Evolutionary conservation across 2,797 vertebrate genomes (phyloP).

Genomic region (Lagocephalus sceleratus): DNA sequence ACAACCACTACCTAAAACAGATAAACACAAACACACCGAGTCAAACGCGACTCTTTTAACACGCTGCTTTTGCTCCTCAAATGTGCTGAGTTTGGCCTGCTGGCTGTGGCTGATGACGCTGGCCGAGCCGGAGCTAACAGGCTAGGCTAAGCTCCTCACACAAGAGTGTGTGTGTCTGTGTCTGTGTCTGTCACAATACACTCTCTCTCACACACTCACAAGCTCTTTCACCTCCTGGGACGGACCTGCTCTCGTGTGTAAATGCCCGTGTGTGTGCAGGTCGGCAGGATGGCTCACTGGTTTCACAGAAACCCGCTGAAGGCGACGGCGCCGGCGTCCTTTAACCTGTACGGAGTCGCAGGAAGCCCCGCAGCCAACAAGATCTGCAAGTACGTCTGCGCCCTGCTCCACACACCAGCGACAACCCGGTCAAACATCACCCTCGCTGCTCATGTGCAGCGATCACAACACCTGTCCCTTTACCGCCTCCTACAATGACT

Average conservation of each 20-base stretch:
- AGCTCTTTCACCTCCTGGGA: too few relatives aligned
- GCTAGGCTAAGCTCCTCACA: neutral
- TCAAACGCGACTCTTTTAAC: too few relatives aligned
- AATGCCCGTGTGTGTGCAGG: slow-evolving; percentile 35
- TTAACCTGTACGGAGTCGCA: slow-evolving; percentile 93
- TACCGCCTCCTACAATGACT: too few relatives aligned
- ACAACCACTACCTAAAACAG: too few relatives aligned
- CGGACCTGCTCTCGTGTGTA: too few relatives aligned
- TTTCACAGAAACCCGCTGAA: slow-evolving; percentile 98
- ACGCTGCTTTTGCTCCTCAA: too few relatives aligned
- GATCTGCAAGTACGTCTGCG: slow-evolving; percentile 90
- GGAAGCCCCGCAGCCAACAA: slow-evolving; percentile 87
- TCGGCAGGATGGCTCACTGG: slow-evolving; percentile 90
- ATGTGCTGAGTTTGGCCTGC: too few relatives aligned
- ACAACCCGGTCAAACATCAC: neutral
- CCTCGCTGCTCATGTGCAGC: neutral
- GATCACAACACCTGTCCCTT: neutral
- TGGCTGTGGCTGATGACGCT: slow-evolving; percentile 9
- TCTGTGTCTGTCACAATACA: too few relatives aligned
- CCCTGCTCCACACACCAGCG: too few relatives aligned
- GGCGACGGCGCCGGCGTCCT: slow-evolving; percentile 91
- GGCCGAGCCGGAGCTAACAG: slow-evolving; percentile 19
- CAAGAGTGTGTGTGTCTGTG: too few relatives aligned
- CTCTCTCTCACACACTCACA: too few relatives aligned
- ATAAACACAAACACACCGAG: too few relatives aligned